Conservation (phyloP, 1,140 invertebrate species). For the Plectrocnemia conspersa region DNA sequence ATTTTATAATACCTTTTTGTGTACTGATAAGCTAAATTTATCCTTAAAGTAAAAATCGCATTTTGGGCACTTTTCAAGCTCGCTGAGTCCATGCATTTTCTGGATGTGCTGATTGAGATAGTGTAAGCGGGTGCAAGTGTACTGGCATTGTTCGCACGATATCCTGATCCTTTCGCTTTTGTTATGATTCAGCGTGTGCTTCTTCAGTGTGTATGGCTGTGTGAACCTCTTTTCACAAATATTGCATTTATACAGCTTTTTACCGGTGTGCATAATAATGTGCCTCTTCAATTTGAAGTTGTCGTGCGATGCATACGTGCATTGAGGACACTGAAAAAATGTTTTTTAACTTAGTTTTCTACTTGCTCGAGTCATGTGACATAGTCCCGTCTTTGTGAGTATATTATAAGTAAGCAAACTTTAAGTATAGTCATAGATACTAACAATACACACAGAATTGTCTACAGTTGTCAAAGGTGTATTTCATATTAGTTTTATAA, state of each 20-base stretch:
- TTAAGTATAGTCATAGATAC: no score
- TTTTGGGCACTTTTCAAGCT: constrained; percentile 85
- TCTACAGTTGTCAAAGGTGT: no score
- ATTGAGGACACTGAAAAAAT: constrained; percentile 79
- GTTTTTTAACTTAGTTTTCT: no score
- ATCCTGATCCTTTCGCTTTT: constrained; percentile 91
- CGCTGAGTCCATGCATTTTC: constrained; percentile 93
- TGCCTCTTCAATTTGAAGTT: constrained; percentile 96
- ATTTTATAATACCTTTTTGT: constrained; percentile 53
- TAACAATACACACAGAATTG: no score
- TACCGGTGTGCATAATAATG: constrained; percentile 91
- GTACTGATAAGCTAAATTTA: constrained; percentile 68
- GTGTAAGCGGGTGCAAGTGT: constrained; percentile 93
- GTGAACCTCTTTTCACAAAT: constrained; percentile 89
- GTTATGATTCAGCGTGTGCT: constrained; percentile 91
- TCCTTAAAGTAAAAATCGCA: constrained; percentile 92
- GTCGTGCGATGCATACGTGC: constrained; percentile 95
- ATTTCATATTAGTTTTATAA: no score
- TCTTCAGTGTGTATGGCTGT: constrained; percentile 93
- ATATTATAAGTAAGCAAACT: no score
- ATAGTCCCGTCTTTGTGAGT: no score
- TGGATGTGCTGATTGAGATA: constrained; percentile 94
- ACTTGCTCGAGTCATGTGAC: no score
- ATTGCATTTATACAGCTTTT: constrained; percentile 89
- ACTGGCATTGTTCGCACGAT: constrained; percentile 90